Evolutionary conservation across 2,797 vertebrate genomes (phyloP).

Genomic region (Helarctos malayanus): DNA sequence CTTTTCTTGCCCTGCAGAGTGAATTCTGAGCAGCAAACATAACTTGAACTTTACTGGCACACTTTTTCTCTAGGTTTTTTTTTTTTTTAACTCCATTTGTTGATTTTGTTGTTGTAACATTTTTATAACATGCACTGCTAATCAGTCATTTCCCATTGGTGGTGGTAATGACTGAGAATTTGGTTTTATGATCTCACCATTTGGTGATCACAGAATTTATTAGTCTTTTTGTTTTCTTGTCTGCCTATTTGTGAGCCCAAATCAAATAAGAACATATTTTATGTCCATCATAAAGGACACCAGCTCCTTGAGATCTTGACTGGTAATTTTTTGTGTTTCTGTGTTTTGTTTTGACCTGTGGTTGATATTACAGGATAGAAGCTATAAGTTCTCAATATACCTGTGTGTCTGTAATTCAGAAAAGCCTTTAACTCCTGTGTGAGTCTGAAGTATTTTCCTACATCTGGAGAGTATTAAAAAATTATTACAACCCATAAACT

Average conservation of each 20-base stretch:
- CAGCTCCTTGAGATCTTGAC: neutral
- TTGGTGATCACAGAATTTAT: neutral
- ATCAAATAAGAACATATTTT: constrained; percentile 7
- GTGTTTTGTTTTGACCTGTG: neutral
- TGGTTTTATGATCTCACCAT: neutral
- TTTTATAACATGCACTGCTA: neutral
- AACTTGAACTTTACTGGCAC: neutral
- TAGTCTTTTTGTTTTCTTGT: neutral
- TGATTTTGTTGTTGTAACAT: neutral
- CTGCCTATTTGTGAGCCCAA: neutral
- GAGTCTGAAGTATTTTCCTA: neutral
- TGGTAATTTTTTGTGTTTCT: neutral
- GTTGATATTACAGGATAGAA: neutral
- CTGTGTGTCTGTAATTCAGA: neutral
- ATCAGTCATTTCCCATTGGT: neutral
- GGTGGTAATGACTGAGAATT: neutral
- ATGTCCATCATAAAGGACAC: neutral
- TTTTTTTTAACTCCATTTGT: neutral
- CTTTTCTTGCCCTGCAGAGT: neutral
- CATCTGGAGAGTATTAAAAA: neutral
- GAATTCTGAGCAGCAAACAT: neutral
- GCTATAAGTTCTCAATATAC: neutral
- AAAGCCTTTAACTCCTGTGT: neutral
- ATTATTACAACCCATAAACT: neutral
- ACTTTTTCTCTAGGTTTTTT: neutral